Conservation (phyloP, 35 echinoderm and acorn worm genomes). For the Acanthaster planci region DNA sequence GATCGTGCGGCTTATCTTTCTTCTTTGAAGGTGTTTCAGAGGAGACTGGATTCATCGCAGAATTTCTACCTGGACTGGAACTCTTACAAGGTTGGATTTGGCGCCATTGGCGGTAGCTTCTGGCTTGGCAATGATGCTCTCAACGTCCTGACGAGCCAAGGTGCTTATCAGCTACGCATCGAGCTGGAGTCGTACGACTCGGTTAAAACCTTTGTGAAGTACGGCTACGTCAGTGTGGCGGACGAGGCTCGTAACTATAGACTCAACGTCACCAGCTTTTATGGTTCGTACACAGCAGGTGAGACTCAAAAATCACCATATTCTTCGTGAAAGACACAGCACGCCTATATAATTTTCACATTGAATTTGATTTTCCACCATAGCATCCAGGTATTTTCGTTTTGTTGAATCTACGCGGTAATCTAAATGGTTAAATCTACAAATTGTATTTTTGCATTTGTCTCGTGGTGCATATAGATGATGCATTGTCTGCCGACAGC, state of each 20-base stretch:
- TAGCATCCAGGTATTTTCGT: too few relatives aligned
- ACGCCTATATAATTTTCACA: too few relatives aligned
- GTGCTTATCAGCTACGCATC: slow-evolving; percentile 28
- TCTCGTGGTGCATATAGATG: neutral
- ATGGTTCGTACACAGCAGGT: slow-evolving; percentile 10
- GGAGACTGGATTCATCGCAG: slow-evolving; percentile 22
- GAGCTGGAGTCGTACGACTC: neutral
- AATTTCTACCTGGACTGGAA: slow-evolving; percentile 49
- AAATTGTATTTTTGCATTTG: too few relatives aligned
- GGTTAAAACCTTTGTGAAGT: neutral
- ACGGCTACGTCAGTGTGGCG: slow-evolving; percentile 3
- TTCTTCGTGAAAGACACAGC: too few relatives aligned
- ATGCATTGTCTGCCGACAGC: neutral
- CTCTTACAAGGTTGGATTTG: slow-evolving; percentile 56
- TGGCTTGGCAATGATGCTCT: slow-evolving; percentile 60
- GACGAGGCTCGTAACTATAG: slow-evolving; percentile 21
- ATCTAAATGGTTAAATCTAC: too few relatives aligned
- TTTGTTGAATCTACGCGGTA: too few relatives aligned
- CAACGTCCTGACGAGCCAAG: slow-evolving; percentile 10
- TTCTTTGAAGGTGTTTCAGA: slow-evolving; percentile 40
- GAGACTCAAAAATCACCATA: too few relatives aligned
- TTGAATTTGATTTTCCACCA: too few relatives aligned
- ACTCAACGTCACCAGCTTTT: neutral
- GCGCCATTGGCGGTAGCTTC: slow-evolving; percentile 19
- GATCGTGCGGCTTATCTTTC: too few relatives aligned